These are phyloP conservation scores for Trichacis sp. DNA, from an alignment of 2,888 invertebrate genomes.

Conservation along the genomic window DNA sequence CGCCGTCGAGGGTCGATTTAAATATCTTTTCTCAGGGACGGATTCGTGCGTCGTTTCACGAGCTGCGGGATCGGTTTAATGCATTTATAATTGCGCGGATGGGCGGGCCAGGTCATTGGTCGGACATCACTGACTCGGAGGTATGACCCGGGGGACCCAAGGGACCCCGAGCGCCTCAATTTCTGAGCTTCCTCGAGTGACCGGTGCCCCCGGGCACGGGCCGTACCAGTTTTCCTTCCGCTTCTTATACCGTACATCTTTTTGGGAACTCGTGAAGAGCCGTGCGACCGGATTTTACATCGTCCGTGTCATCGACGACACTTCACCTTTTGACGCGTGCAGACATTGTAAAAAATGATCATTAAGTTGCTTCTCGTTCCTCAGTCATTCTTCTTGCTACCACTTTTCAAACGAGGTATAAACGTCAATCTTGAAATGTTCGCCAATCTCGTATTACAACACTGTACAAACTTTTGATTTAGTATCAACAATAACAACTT, in stretches of 20 bases:
- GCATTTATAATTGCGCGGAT: constrained; percentile 65
- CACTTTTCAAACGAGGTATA: too few relatives aligned
- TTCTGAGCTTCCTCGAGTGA: constrained; percentile 10
- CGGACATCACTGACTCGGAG: constrained; percentile 64
- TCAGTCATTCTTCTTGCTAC: too few relatives aligned
- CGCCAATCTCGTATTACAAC: too few relatives aligned
- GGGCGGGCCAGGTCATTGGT: constrained; percentile 64
- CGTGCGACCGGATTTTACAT: constrained; percentile 1
- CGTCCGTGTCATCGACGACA: constrained; percentile 9
- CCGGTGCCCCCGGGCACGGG: constrained; percentile 23
- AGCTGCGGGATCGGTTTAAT: constrained; percentile 62
- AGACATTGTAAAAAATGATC: constrained; percentile 32
- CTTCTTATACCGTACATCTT: neutral
- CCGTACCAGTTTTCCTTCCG: constrained; percentile 18
- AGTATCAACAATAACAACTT: too few relatives aligned
- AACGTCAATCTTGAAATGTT: too few relatives aligned
- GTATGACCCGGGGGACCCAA: constrained; percentile 53
- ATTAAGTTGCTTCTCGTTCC: neutral
- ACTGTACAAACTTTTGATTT: too few relatives aligned
- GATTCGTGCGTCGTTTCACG: constrained; percentile 58
- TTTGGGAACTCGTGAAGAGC: neutral
- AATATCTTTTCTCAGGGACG: constrained; percentile 50
- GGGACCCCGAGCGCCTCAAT: constrained; percentile 13
- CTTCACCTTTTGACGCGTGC: constrained; percentile 49
- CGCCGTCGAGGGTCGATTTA: constrained; percentile 46